These are phyloP conservation scores for Linnaemya vulpina DNA, from an alignment of 2,888 invertebrate species.

Conservation along the genomic window DNA sequence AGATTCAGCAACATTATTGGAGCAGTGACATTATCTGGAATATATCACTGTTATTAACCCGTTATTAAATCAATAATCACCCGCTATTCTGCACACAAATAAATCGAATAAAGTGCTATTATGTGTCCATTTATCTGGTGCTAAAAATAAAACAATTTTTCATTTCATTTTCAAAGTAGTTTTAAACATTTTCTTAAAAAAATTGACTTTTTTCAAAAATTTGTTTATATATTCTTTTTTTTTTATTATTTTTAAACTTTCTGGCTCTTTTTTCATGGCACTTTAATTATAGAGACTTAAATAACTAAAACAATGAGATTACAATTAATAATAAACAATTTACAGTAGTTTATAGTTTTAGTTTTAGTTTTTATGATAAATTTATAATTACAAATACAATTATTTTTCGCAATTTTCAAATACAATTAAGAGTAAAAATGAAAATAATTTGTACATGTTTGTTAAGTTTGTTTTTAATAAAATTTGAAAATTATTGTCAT, in stretches of 20 bases:
- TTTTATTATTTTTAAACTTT: slow-evolving; percentile 65
- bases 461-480: slow-evolving; percentile 51
- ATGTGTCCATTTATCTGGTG: too few relatives aligned
- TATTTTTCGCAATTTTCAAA: slow-evolving; percentile 12
- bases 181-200: slow-evolving; percentile 55
- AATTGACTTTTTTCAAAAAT: slow-evolving; percentile 22
- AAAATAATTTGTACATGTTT: slow-evolving; percentile 64
- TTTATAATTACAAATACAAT: slow-evolving; percentile 23
- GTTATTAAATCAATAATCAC: background rate
- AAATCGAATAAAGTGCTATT: background rate
- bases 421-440: slow-evolving; percentile 14
- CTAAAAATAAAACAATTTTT: slow-evolving; percentile 57
- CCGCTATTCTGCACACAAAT: background rate
- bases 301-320: slow-evolving; percentile 79
- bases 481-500: slow-evolving; percentile 70
- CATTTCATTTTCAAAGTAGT: slow-evolving; percentile 68
- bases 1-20: background rate
- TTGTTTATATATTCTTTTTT: slow-evolving; percentile 55
- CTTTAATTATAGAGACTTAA: slow-evolving; percentile 75
- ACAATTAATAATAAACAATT: slow-evolving; percentile 72
- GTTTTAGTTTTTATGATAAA: slow-evolving; percentile 4
- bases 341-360: slow-evolving; percentile 30
- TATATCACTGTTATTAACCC: background rate
- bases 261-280: slow-evolving; percentile 77
- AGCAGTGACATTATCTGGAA: background rate